phyloP scores from a whole-genome alignment of 2,888 invertebrate genomes.

The Chrysomela aeneicollis region DNA sequence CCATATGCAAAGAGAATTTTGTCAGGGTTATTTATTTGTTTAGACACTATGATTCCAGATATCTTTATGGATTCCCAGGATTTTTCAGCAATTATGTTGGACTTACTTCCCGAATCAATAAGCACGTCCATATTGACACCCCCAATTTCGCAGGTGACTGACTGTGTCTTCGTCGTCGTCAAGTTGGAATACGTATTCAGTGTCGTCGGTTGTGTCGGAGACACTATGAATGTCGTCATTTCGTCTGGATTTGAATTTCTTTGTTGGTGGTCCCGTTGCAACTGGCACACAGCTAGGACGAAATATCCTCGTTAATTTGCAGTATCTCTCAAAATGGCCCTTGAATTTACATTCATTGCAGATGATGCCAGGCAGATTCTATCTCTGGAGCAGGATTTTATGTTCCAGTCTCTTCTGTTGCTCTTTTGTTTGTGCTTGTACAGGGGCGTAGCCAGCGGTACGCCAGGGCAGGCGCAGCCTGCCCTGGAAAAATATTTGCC shows the following conservation, averaged over 20 bases:
- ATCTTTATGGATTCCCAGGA: conserved; percentile 40
- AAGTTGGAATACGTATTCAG: conserved; percentile 27
- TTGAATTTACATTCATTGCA: conserved; percentile 17
- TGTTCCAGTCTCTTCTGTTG: background rate
- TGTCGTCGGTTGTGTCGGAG: background rate
- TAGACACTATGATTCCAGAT: conserved; percentile 22
- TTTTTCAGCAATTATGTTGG: conserved; percentile 34
- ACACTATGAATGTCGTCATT: conserved; percentile 1
- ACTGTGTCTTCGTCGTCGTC: conserved; percentile 27
- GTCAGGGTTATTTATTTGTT: conserved; percentile 31
- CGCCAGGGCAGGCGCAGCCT: too few relatives aligned
- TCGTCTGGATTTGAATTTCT: conserved; percentile 17
- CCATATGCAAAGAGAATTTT: conserved; percentile 31
- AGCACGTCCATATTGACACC: conserved; percentile 32
- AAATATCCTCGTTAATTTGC: conserved; percentile 28
- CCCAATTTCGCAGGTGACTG: conserved; percentile 33
- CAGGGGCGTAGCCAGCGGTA: too few relatives aligned
- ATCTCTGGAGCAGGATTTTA: background rate
- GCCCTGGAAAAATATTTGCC: too few relatives aligned
- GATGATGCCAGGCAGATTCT: conserved; percentile 14
- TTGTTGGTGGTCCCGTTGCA: conserved; percentile 10
- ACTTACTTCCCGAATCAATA: conserved; percentile 45
- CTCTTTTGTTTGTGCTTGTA: too few relatives aligned
- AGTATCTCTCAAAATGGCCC: conserved; percentile 43
- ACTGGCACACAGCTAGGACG: background rate